Evolutionary conservation across 2,797 vertebrate species (phyloP).

Genomic region (Tenualosa thibaudeaui): DNA sequence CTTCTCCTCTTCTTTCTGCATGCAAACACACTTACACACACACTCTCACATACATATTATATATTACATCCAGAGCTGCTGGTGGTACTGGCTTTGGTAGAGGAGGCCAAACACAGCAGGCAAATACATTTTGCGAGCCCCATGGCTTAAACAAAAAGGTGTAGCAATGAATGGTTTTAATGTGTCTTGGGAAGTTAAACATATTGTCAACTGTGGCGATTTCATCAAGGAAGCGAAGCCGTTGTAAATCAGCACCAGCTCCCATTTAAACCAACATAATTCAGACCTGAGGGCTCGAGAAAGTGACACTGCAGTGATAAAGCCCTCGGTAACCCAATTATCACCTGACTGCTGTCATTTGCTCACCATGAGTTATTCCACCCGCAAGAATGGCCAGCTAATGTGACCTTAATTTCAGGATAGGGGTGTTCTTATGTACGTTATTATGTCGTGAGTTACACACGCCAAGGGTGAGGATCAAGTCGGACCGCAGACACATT

Average conservation of each 20-base stretch:
- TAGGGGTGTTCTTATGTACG: neutral
- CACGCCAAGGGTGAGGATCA: neutral
- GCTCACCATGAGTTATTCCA: slow-evolving; percentile 41
- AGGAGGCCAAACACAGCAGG: neutral
- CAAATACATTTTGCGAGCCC: neutral
- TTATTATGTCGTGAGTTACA: slow-evolving; percentile 41
- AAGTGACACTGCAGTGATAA: slow-evolving; percentile 23
- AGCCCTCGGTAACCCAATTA: slow-evolving; percentile 30
- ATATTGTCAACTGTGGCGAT: slow-evolving; percentile 34
- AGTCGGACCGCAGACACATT: neutral
- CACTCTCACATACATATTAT: slow-evolving; percentile 12
- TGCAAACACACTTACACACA: slow-evolving; percentile 34
- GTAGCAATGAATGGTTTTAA: neutral
- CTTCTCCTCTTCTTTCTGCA: neutral
- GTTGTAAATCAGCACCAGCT: slow-evolving; percentile 38
- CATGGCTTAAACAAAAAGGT: neutral
- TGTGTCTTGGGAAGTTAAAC: too few relatives aligned
- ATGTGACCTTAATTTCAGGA: slow-evolving; percentile 5
- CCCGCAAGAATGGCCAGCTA: neutral
- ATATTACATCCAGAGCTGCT: neutral
- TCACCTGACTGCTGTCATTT: slow-evolving; percentile 23
- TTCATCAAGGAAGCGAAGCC: slow-evolving; percentile 42
- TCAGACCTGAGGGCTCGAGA: neutral
- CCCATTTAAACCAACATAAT: slow-evolving; percentile 4
- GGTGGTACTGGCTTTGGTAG: neutral